phyloP scores from a whole-genome alignment of 2,797 vertebrate species.

The Eptatretus atami region DNA sequence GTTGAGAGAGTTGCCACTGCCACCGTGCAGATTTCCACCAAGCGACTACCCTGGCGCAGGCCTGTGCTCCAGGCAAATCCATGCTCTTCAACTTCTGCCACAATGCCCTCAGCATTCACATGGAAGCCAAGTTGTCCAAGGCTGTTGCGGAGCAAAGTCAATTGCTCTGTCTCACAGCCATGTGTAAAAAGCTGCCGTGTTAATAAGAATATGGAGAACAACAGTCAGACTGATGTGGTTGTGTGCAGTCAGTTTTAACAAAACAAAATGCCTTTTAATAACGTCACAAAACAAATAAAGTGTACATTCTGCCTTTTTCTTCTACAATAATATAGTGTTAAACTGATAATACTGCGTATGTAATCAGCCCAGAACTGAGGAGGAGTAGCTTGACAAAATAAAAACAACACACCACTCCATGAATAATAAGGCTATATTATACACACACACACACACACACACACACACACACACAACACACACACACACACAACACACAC shows the following conservation, averaged over 20 bases:
- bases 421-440: no score
- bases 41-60: constrained; percentile 48
- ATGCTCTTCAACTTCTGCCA: constrained; percentile 79
- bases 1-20: constrained; percentile 49
- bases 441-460: no score
- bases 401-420: no score
- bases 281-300: neutral
- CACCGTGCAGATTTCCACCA: constrained; percentile 82
- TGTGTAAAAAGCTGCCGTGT: constrained; percentile 27
- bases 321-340: no score
- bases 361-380: no score
- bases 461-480: no score
- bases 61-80: constrained; percentile 89
- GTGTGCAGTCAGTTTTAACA: no score
- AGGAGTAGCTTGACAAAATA: no score
- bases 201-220: neutral
- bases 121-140: constrained; percentile 78
- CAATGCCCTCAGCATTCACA: constrained; percentile 51
- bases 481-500: no score
- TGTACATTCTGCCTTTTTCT: no score
- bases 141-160: constrained; percentile 62
- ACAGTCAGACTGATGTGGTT: neutral
- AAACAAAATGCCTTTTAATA: no score
- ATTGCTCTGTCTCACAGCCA: constrained; percentile 59
- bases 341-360: no score